Percentiles rank a stretch among this genome's conserved stretches.
phyloP scores from a whole-genome alignment of 2,113 vertebrate species.

The Gracilinanus agilis region DNA sequence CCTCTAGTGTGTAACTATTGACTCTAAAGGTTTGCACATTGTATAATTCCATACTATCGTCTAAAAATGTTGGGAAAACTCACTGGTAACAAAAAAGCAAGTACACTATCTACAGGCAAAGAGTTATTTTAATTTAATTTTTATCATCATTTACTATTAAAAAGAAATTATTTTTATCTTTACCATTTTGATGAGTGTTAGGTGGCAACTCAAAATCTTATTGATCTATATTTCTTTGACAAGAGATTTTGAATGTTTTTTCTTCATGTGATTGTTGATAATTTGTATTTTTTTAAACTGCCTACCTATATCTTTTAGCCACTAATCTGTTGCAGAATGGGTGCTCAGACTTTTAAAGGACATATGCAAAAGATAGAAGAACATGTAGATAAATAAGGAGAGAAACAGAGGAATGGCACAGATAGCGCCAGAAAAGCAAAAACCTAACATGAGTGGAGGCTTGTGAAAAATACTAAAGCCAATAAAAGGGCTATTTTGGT shows the following conservation, averaged over 20 bases:
- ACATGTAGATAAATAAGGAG: not conserved
- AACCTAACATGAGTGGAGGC: not conserved
- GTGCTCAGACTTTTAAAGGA: not conserved
- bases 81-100: not conserved
- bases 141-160: not conserved
- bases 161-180: not conserved
- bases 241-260: not conserved
- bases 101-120: not conserved
- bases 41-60: not conserved
- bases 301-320: not conserved
- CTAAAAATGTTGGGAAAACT: not conserved
- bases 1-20: not conserved
- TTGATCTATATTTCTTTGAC: not conserved
- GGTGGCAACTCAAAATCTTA: not conserved
- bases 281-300: not conserved
- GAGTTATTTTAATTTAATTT: not conserved
- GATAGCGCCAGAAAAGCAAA: not conserved
- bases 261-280: not conserved
- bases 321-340: not conserved
- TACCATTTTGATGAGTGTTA: not conserved
- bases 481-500: not conserved
- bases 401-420: not conserved
- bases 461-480: not conserved
- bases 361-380: not conserved
- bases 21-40: not conserved